Conservation (phyloP, 2,888 invertebrate species). For the Gastracanthus pulcherrimus region DNA sequence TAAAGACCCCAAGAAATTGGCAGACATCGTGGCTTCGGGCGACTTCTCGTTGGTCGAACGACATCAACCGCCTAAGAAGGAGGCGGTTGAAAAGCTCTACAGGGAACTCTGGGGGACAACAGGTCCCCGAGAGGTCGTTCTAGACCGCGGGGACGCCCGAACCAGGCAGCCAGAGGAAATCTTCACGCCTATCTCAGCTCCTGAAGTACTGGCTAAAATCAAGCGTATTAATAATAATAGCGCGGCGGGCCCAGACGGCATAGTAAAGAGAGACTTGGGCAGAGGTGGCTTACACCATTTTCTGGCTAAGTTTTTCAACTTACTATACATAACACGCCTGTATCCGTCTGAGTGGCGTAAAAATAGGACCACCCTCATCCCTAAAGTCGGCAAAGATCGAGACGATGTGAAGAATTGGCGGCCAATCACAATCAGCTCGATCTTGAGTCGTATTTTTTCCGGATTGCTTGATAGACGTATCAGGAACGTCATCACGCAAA, state of each 20-base stretch:
- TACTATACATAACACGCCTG: not conserved
- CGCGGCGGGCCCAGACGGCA: not conserved
- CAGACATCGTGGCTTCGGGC: not conserved
- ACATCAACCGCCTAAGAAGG: not conserved
- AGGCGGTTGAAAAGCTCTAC: not conserved
- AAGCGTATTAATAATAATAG: not conserved
- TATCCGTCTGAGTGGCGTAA: constrained; percentile 62
- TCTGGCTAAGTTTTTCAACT: not conserved
- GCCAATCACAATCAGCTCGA: constrained; percentile 67
- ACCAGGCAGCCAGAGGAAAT: not conserved
- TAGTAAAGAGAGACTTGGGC: not conserved
- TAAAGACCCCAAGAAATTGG: not conserved
- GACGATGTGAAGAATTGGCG: constrained; percentile 65
- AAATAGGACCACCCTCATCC: constrained; percentile 69
- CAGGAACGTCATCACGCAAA: constrained; percentile 50
- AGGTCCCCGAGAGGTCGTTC: not conserved
- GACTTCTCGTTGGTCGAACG: not conserved
- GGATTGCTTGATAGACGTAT: constrained; percentile 65
- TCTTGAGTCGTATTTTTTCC: constrained; percentile 67
- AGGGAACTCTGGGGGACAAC: not conserved
- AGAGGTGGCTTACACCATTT: not conserved
- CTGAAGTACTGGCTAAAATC: not conserved
- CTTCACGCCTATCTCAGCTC: not conserved
- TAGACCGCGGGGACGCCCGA: not conserved
- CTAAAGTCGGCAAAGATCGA: constrained; percentile 68